phyloP scores from a whole-genome alignment of 2,113 vertebrate genomes.

The Psittacara wagleri region DNA sequence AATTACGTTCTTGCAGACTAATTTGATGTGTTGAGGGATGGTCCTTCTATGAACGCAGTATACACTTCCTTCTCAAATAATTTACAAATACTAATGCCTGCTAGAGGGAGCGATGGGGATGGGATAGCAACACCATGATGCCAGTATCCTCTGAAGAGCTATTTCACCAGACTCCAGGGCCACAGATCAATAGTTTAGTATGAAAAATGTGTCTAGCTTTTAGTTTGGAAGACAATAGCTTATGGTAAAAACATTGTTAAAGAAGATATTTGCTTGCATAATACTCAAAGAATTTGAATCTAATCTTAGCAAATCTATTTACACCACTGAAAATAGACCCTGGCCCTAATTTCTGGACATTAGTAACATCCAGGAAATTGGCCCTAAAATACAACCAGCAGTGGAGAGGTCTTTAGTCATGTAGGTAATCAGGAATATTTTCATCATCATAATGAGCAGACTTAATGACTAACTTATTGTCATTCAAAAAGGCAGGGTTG shows the following conservation, averaged over 20 bases:
- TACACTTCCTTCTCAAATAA: not conserved
- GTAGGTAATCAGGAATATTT: not conserved
- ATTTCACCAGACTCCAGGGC: not conserved
- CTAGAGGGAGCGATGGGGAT: not conserved
- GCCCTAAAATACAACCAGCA: not conserved
- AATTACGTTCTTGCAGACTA: not conserved
- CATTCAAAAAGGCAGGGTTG: not conserved
- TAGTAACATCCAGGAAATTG: not conserved
- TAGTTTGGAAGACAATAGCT: not conserved
- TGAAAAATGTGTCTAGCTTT: conserved; percentile 34
- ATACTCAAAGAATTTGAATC: not conserved
- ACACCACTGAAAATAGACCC: not conserved
- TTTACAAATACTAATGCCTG: not conserved
- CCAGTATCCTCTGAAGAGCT: not conserved
- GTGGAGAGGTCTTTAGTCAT: not conserved
- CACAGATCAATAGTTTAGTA: not conserved
- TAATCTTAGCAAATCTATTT: conserved; percentile 1
- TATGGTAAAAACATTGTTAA: not conserved
- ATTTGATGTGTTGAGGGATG: not conserved
- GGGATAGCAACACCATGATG: not conserved
- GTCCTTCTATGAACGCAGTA: not conserved
- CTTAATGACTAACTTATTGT: not conserved
- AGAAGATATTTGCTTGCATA: not conserved
- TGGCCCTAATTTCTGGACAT: not conserved
- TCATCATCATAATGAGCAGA: not conserved